phyloP scores from a whole-genome alignment of 1,140 invertebrate species.

The Drosophila lacertosa region DNA sequence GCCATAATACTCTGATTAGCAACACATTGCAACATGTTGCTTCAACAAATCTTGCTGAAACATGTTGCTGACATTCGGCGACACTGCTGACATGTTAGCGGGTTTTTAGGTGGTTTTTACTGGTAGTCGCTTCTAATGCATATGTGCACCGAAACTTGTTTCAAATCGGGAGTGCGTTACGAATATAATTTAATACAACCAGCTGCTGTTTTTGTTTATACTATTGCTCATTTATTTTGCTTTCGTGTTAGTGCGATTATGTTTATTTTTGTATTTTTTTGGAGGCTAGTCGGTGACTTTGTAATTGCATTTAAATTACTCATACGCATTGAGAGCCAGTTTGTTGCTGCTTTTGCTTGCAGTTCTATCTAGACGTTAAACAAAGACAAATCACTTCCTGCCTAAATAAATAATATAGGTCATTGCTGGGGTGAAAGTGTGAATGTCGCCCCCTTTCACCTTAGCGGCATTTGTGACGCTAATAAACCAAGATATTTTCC shows the following conservation, averaged over 20 bases:
- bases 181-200: constrained; percentile 21
- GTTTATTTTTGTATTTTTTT: constrained; percentile 42
- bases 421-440: constrained; percentile 72
- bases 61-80: constrained; percentile 32
- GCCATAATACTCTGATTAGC: not conserved
- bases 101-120: constrained; percentile 19
- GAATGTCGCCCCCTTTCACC: constrained; percentile 25
- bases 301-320: constrained; percentile 79
- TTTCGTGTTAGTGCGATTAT: constrained; percentile 13
- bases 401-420: constrained; percentile 62
- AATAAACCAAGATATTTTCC: constrained; percentile 48
- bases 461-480: not conserved
- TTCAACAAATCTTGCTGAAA: constrained; percentile 17
- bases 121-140: constrained; percentile 56
- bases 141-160: constrained; percentile 80
- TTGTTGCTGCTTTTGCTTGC: constrained; percentile 19
- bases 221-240: not conserved
- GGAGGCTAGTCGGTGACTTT: constrained; percentile 74
- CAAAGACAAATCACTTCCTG: constrained; percentile 56
- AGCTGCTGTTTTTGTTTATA: constrained; percentile 29
- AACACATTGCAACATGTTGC: constrained; percentile 1
- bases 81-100: constrained; percentile 16
- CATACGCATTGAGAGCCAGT: constrained; percentile 57
- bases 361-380: constrained; percentile 26
- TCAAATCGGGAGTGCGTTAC: constrained; percentile 61